Evolutionary conservation across 1,140 invertebrate species (phyloP).

Genomic region (Phymorhynchus buccinoides): DNA sequence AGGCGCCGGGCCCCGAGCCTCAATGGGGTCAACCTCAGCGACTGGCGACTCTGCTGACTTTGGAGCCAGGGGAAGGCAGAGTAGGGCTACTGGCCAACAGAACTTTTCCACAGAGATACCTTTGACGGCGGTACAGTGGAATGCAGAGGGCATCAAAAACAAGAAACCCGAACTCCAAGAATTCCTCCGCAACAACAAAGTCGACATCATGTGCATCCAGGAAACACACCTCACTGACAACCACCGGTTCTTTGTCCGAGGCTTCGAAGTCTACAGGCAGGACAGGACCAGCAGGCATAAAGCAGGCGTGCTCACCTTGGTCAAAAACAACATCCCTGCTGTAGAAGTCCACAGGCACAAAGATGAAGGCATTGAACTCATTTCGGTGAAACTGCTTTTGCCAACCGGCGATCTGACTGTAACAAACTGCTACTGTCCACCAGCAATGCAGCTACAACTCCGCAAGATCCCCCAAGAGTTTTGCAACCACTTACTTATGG

Average conservation of each 20-base stretch:
- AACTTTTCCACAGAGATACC: not conserved
- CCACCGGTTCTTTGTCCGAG: conserved; percentile 23
- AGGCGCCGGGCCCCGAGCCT: not conserved
- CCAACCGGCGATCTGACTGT: conserved; percentile 29
- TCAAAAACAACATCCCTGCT: conserved; percentile 37
- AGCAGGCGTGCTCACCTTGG: conserved; percentile 29
- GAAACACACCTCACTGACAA: conserved; percentile 36
- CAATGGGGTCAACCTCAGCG: not conserved
- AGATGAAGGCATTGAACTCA: conserved; percentile 13
- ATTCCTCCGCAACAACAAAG: not conserved
- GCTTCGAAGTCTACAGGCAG: conserved; percentile 5
- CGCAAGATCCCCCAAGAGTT: not conserved
- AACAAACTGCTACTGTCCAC: conserved; percentile 35
- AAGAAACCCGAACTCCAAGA: conserved; percentile 37
- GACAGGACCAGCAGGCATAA: conserved; percentile 28
- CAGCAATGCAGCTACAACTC: conserved; percentile 22
- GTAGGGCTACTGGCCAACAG: not conserved
- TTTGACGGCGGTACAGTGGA: conserved; percentile 16
- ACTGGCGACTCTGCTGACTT: conserved; percentile 22
- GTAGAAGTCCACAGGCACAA: conserved; percentile 14
- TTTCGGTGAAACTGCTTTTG: not conserved
- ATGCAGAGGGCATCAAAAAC: conserved; percentile 7
- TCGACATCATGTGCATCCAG: conserved; percentile 40
- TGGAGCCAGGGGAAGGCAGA: too few species aligned
- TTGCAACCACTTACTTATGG: conserved; percentile 2